Base-by-base conservation (phyloP, 2,113 vertebrate genomes). In the Myxocyprinus asiaticus region DNA sequence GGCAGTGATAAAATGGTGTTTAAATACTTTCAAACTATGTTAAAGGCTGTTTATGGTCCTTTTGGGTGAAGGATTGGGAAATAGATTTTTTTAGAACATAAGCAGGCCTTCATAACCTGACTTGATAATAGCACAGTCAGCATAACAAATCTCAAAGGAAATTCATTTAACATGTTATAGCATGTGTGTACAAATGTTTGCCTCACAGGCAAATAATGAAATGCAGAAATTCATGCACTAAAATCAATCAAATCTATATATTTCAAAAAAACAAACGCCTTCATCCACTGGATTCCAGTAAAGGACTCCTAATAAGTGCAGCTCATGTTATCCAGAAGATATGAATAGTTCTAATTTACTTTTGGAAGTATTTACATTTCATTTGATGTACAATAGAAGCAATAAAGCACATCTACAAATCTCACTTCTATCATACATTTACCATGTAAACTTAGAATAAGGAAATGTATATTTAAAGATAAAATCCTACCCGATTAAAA, bases 401-500 rank as follows among this genome's bases (percentile, higher is more conserved):
- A 6, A 33, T 15, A 58, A 15, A 15, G 63, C 44, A 59, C 44
- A 51, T 15, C 22, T 33, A 50, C 11, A 59, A 9, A 66, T 65
- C 22, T 65, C 17, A 15, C 12, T 65, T 65, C 22, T 15, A 44
- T 7, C 55, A 53, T 15, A 14, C 2, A 69, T 33, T 33, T 33
- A 33, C 1, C 3, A 3, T 33, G 22, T 33, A 33, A 33, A 33
- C 22, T 33, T 33, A 64, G 9, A 9, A 56, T 51, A 0, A 48
- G 33, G 15, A 22, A 58, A 7, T 15, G 6, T 58, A 15, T 58
- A 15, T 58, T 58, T 63, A 42, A 22, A 22, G 15, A 55, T 53
- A 74, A 78, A 81, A 59, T 67, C 67, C 42, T 82, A 81, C 80
- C 80, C 71, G 69, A 61, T 72, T 50, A 84, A 77, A 58, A 67